These are phyloP conservation scores for Piscicola geometra DNA, from an alignment of 2,888 invertebrate genomes.

Conservation along the genomic window DNA sequence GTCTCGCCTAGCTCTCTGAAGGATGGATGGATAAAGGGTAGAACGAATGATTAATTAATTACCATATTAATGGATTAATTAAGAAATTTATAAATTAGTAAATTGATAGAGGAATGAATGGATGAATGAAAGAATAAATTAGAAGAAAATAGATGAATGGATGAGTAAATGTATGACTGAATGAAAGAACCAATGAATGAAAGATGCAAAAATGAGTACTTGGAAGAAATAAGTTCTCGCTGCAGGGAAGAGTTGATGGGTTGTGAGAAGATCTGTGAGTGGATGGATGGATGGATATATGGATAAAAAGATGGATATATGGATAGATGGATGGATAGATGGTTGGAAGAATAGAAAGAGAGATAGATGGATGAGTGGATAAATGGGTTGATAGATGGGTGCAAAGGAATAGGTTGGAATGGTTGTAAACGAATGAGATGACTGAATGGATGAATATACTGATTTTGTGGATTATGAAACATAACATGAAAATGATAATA, in stretches of 20 bases:
- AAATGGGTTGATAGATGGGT: too few species aligned
- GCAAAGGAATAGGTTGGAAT: too few species aligned
- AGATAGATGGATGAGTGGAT: too few species aligned
- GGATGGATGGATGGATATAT: too few species aligned
- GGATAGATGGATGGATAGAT: too few species aligned
- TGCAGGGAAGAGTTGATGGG: neutral
- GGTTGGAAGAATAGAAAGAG: too few species aligned
- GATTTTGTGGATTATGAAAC: too few species aligned
- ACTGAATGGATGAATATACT: too few species aligned
- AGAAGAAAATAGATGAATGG: neutral
- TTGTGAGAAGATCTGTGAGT: conserved; percentile 1
- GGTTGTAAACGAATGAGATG: too few species aligned
- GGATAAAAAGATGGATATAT: too few species aligned
- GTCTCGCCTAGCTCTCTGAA: neutral
- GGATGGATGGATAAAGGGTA: neutral
- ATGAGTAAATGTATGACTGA: neutral
- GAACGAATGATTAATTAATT: neutral
- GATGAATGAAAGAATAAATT: neutral
- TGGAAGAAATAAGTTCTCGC: conserved; percentile 13
- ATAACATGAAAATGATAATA: neutral
- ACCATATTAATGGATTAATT: neutral
- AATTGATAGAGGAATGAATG: neutral
- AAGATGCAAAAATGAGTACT: neutral
- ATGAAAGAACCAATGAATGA: neutral
- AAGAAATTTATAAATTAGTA: neutral